phyloP scores from a whole-genome alignment of 1,140 invertebrate genomes.

The Drosophila neocordata region DNA sequence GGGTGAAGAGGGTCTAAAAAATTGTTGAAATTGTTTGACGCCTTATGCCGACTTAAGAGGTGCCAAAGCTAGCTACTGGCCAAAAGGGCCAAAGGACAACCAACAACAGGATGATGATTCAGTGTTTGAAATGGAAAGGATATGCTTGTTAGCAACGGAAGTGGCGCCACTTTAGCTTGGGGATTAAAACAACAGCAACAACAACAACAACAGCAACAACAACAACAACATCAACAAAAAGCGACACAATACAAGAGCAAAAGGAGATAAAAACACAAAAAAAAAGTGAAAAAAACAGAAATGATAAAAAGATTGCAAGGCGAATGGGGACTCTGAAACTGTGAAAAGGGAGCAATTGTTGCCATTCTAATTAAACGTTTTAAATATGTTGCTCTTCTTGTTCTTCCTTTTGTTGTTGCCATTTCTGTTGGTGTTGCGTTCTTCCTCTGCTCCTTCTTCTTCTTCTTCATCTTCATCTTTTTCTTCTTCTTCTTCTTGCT shows the following conservation, averaged over 20 bases:
- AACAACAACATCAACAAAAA: slow-evolving; percentile 6
- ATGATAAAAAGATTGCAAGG: not conserved
- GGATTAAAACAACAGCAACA: slow-evolving; percentile 11
- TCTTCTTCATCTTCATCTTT: not conserved
- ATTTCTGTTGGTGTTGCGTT: not conserved
- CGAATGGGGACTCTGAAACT: slow-evolving; percentile 19
- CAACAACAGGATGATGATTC: slow-evolving; percentile 4
- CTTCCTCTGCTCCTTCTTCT: not conserved
- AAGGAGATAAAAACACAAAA: slow-evolving; percentile 27
- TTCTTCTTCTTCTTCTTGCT: not conserved
- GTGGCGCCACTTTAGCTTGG: slow-evolving; percentile 36
- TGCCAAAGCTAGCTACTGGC: slow-evolving; percentile 40
- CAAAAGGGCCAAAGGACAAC: slow-evolving; percentile 21
- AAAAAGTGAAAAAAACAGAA: slow-evolving; percentile 15
- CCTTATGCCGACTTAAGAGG: slow-evolving; percentile 46
- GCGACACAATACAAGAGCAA: not conserved
- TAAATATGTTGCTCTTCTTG: slow-evolving; percentile 30
- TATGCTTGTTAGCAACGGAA: slow-evolving; percentile 75
- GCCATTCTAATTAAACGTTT: slow-evolving; percentile 58
- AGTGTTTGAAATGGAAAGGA: slow-evolving; percentile 56
- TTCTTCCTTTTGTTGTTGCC: not conserved
- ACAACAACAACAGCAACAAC: slow-evolving; percentile 15
- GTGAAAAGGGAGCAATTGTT: slow-evolving; percentile 37
- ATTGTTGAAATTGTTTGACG: slow-evolving; percentile 51
- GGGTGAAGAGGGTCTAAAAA: slow-evolving; percentile 15